phyloP scores from a whole-genome alignment of 2,113 vertebrate species.

The Macrotus californicus region DNA sequence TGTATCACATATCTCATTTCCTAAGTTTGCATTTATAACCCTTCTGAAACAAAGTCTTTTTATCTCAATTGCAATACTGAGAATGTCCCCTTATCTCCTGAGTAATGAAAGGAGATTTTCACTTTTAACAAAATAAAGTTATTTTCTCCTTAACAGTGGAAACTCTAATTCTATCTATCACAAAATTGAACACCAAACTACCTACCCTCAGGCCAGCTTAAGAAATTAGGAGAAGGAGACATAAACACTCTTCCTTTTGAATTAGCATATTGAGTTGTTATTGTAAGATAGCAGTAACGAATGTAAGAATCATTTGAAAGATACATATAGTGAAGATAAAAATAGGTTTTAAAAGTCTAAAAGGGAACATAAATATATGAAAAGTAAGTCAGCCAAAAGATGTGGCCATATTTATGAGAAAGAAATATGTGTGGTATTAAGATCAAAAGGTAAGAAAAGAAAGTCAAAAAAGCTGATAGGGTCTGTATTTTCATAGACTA shows the following conservation, averaged over 20 bases:
- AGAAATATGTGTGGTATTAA: neutral
- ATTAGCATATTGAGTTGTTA: conserved; percentile 9
- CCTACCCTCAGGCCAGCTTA: neutral
- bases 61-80: neutral
- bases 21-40: neutral
- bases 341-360: neutral
- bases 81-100: neutral
- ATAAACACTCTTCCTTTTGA: neutral
- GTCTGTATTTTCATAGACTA: neutral
- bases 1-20: neutral
- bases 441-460: neutral
- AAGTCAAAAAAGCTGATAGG: neutral
- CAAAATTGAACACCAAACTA: neutral
- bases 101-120: conserved; percentile 15
- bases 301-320: conserved; percentile 15
- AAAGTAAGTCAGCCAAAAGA: neutral
- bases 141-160: neutral
- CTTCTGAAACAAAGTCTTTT: neutral
- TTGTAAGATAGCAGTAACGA: neutral
- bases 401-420: neutral
- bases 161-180: neutral
- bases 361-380: neutral
- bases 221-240: conserved; percentile 22
- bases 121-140: neutral
- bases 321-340: neutral